A percentile compares a stretch with the other conserved stretches of the same genome.
Evolutionary conservation across 2,888 invertebrate genomes (phyloP).

Genomic region (Lithophane leautieri): DNA sequence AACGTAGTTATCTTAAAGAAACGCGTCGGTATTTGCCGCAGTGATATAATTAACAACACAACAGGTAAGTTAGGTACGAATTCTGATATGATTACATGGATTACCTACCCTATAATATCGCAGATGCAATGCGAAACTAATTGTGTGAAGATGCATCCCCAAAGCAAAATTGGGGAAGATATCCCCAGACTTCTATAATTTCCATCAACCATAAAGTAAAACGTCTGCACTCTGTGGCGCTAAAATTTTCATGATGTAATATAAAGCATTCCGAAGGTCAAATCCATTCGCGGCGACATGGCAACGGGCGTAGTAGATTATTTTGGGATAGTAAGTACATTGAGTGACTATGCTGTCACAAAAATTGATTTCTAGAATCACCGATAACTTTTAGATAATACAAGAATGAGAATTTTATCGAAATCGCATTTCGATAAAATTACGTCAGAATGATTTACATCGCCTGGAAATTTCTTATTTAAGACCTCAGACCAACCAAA

Average conservation of each 20-base stretch:
- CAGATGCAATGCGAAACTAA: conserved; percentile 24
- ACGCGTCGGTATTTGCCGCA: conserved; percentile 28
- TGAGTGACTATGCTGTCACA: conserved; percentile 32
- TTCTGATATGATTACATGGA: neutral
- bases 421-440: conserved; percentile 63
- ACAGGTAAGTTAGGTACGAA: neutral
- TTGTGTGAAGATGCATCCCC: neutral
- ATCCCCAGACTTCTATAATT: conserved; percentile 14
- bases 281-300: conserved; percentile 61
- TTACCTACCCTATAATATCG: neutral
- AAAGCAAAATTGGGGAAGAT: conserved; percentile 4
- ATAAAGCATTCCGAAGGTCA: conserved; percentile 64
- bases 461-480: conserved; percentile 57
- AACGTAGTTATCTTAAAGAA: conserved; percentile 41
- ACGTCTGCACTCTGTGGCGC: conserved; percentile 29
- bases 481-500: too few species aligned
- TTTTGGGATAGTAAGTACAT: conserved; percentile 46
- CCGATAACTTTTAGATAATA: conserved; percentile 50
- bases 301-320: conserved; percentile 62
- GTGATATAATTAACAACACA: conserved; percentile 28
- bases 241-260: conserved; percentile 42
- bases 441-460: conserved; percentile 50
- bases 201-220: conserved; percentile 22
- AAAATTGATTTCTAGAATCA: conserved; percentile 70
- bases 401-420: conserved; percentile 29